A percentile compares a stretch with the other conserved stretches of the same genome.
Evolutionary conservation across 1,140 invertebrate species (phyloP).

Genomic region (Drosophila melanogaster): Release_6_plus_ISO1_MT NT_033779.5:22756001-22756500

Average conservation of each 20-base stretch:
- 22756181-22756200: slow-evolving; percentile 5
- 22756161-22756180: neutral
- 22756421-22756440: neutral
- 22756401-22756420: slow-evolving; percentile 1
- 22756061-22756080: slow-evolving; percentile 55
- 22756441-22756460: neutral
- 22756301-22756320: slow-evolving; percentile 57
- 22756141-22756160: neutral
- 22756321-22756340: slow-evolving; percentile 77
- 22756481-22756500: slow-evolving; percentile 57
- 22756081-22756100: slow-evolving; percentile 75
- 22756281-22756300: slow-evolving; percentile 23
- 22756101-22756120: slow-evolving; percentile 77
- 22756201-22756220: slow-evolving; percentile 10
- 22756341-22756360: slow-evolving; percentile 79
- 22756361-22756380: slow-evolving; percentile 45
- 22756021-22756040: neutral
- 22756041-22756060: slow-evolving; percentile 10
- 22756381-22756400: slow-evolving; percentile 20
- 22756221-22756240: slow-evolving; percentile 65
- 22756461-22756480: slow-evolving; percentile 34
- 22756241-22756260: slow-evolving; percentile 54
- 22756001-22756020: slow-evolving; percentile 34
- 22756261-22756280: slow-evolving; percentile 26
- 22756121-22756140: slow-evolving; percentile 55